These are phyloP conservation scores for Ormyrus rosae DNA, from an alignment of 2,888 invertebrate species.

Conservation along the genomic window DNA sequence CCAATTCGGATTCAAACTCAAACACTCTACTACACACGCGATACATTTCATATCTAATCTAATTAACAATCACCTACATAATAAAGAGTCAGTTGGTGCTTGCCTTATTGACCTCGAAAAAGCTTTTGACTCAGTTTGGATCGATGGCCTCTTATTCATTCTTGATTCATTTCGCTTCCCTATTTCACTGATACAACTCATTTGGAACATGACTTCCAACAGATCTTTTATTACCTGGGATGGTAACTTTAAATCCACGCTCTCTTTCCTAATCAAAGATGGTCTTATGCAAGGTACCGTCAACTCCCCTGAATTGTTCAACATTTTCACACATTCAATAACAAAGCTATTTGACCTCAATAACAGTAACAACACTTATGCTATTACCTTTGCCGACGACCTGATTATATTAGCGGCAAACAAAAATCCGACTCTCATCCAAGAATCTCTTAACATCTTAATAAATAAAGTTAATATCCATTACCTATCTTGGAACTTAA, in stretches of 20 bases:
- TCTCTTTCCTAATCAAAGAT: conserved; percentile 11
- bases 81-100: conserved; percentile 35
- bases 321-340: conserved; percentile 49
- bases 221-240: conserved; percentile 18
- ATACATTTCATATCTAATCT: conserved; percentile 47
- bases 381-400: conserved; percentile 58
- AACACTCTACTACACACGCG: conserved; percentile 56
- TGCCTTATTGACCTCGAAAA: conserved; percentile 39
- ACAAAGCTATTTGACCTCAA: conserved; percentile 54
- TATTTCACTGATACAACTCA: conserved; percentile 5
- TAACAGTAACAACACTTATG: not conserved
- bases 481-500: not conserved
- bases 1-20: conserved; percentile 57
- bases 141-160: conserved; percentile 41
- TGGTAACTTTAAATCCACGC: not conserved
- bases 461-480: not conserved
- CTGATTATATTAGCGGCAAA: conserved; percentile 27
- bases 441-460: too few species aligned
- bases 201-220: conserved; percentile 32
- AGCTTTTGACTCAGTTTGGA: conserved; percentile 53
- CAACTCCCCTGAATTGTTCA: conserved; percentile 55
- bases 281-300: conserved; percentile 58
- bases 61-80: conserved; percentile 18
- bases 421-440: not conserved
- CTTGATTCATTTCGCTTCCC: conserved; percentile 22